Base-by-base conservation (phyloP, 2,888 invertebrate species). In the Dasysyrphus tricinctus region DNA sequence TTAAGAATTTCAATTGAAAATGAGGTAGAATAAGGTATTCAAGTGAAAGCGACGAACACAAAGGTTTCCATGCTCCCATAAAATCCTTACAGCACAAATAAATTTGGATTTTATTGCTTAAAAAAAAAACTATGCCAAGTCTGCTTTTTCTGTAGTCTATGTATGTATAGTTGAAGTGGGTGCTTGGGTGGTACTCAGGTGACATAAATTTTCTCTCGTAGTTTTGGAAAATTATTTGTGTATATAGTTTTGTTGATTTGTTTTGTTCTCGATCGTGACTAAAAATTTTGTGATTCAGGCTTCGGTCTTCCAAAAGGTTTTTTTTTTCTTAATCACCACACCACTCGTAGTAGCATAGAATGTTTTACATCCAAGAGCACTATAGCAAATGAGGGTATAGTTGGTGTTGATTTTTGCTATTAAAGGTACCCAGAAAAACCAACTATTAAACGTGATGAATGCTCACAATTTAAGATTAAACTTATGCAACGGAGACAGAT, bases 1-100 rank as follows among this genome's bases (percentile, higher is more conserved):
- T 80, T 75, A 80, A 47, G 80, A 44, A 51, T 47, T 44, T n/a
- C 49, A 75, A 75, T 67, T 63, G 69, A 75, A 80, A 80, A 75
- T 69, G 44, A 61, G 59, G 61, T 75, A 75, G 51, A 69, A 65
- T 29, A 16, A 65, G 47, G 63, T 47, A 65, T 69, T 69, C 51
- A 24, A 51, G 37, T 51, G 51, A 37, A 9, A n/a, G 39, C 37
- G n/a, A 59, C 16, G 7, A 59, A 39, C 47, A 65, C 32, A 69
- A 37, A 39, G 37, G 51, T 39, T 69, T 69, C 39, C 37, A 69
- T 69, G 51, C 9, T 69, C 16, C 37, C 34, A 69, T 69, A 47
- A 69, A 39, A 69, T 37, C 37, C 51, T 69, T 51, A 39, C 51
- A 69, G 51, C 9, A 24, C 67, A 69, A 51, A 69, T 51, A 51